Evolutionary conservation across 2,888 invertebrate genomes (phyloP).

Genomic region (Cheilosia grossa): DNA sequence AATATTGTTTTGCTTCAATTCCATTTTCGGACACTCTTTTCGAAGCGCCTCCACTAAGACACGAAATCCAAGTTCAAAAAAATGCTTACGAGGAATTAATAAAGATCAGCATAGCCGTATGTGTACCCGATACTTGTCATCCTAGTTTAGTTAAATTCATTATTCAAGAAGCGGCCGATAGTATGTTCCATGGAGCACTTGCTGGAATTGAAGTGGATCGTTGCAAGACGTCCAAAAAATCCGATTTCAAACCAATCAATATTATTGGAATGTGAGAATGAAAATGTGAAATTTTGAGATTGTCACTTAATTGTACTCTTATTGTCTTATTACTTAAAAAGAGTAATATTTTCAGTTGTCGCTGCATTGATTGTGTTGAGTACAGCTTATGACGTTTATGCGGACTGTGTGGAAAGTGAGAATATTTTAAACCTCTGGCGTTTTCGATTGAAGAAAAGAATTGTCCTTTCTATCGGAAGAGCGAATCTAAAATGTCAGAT

Average conservation of each 20-base stretch:
- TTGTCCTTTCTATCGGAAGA: no score
- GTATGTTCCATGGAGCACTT: slow-evolving; percentile 24
- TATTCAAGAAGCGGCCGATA: slow-evolving; percentile 24
- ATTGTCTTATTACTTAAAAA: slow-evolving; percentile 4
- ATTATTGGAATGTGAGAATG: slow-evolving; percentile 54
- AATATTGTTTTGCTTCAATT: slow-evolving; percentile 55
- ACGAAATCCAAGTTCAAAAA: slow-evolving; percentile 10
- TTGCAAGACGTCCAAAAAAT: slow-evolving; percentile 19
- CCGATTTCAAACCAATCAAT: slow-evolving; percentile 42
- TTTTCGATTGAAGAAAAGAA: no score
- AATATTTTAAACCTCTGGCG: not conserved
- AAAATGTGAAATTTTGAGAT: not conserved
- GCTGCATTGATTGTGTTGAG: slow-evolving; percentile 42
- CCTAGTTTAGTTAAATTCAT: slow-evolving; percentile 28
- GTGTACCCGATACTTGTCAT: slow-evolving; percentile 56
- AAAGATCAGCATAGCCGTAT: slow-evolving; percentile 44
- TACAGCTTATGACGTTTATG: slow-evolving; percentile 45
- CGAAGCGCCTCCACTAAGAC: not conserved
- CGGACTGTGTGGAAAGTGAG: slow-evolving; percentile 12
- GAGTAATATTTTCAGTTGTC: slow-evolving; percentile 48
- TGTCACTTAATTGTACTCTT: not conserved
- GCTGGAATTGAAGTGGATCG: slow-evolving; percentile 24
- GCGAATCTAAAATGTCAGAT: no score
- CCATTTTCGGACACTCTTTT: slow-evolving; percentile 11
- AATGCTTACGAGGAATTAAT: slow-evolving; percentile 12